Evolutionary conservation across 2,888 invertebrate genomes (phyloP), one percentile per base, ranked within the genome.

Genomic region (Euplagia quadripunctaria): DNA sequence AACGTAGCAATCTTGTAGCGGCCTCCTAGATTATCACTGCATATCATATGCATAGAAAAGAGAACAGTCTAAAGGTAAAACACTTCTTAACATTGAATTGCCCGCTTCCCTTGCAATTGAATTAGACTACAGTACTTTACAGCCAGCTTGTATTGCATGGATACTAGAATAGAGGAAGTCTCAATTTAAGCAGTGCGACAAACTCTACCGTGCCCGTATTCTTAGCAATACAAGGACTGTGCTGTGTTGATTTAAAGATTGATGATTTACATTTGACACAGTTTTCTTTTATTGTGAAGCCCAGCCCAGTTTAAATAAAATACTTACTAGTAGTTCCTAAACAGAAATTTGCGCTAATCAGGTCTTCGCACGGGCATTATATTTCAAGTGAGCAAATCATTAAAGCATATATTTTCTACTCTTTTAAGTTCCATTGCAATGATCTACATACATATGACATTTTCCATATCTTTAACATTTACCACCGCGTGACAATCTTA

Each of bases 131-230:
- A 80, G 75, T 78, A 82, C 82, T 83, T 79, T 76, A 51, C 55
- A 69, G 76, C 63, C 70, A 75, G 64, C 72, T 77, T 67, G 70
- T 72, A 75, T 77, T 77, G 70, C 68, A 58, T 17, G 14, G 55
- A 77, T 73, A 79, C 73, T 84, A 79, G 85, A 70, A 67, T 79
- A 83, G 69, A 85, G 93, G 92, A 93, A 91, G 90, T 89, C 86
- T 87, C 89, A 93, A 93, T 93, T 92, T 87, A 87, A 87, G 81
- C 88, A 91, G 91, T 86, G 86, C 89, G 88, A 90, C 91, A 88
- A 71, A 77, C 64, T 79, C 84, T 81, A 84, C 83, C 81, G 80
- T 69, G 83, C 89, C 87, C 88, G 87, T 87, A 88, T 88, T 83
- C 85, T 86, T 83, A 64, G 75, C 71, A 69, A 72, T 20, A 4